Conservation (phyloP, 1,140 invertebrate species). For the Pseudomyrmex dendroicus region DNA sequence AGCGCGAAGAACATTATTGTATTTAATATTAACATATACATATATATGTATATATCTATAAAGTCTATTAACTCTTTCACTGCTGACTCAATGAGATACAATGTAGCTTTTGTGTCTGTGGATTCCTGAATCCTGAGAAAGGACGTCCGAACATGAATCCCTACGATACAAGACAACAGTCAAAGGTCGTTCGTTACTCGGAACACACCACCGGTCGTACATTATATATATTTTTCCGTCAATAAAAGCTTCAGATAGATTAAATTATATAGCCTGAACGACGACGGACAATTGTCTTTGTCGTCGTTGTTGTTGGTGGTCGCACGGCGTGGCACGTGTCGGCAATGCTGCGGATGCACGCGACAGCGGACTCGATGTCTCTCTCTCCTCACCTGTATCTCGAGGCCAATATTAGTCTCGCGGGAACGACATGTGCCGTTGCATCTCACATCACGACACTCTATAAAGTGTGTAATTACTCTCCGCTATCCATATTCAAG, state of each 20-base stretch:
- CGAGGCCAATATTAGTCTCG: conserved; percentile 41
- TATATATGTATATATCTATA: too few species aligned
- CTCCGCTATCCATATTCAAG: conserved; percentile 37
- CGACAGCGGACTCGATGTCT: conserved; percentile 11
- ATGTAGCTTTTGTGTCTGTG: too few species aligned
- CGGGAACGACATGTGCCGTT: background rate
- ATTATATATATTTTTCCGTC: background rate
- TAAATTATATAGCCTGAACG: background rate
- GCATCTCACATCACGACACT: conserved; percentile 7
- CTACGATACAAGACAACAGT: too few species aligned
- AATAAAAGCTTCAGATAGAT: conserved; percentile 40
- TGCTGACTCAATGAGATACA: too few species aligned
- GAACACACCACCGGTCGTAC: too few species aligned
- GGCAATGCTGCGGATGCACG: conserved; percentile 5
- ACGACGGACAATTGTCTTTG: too few species aligned
- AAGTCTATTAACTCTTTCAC: too few species aligned
- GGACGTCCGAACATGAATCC: too few species aligned
- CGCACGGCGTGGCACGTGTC: conserved; percentile 6
- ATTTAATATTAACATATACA: too few species aligned
- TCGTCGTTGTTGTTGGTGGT: background rate
- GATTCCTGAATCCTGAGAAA: too few species aligned
- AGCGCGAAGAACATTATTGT: too few species aligned
- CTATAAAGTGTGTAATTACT: conserved; percentile 44
- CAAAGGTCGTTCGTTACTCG: too few species aligned
- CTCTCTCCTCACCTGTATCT: conserved; percentile 1